Evolutionary conservation across 1,140 invertebrate genomes (phyloP).

Genomic region (Solen grandis): DNA sequence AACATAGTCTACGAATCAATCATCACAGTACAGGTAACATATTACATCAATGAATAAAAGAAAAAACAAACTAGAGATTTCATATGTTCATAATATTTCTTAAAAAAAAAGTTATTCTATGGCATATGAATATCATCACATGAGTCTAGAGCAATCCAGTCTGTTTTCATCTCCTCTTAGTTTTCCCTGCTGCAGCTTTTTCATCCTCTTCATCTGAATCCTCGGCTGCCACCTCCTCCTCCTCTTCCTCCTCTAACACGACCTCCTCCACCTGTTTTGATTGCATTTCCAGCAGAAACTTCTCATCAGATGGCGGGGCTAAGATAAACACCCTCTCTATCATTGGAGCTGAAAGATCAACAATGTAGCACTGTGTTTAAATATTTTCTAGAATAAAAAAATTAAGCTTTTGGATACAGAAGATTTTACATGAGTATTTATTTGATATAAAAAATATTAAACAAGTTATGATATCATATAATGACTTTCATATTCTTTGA

Average conservation of each 20-base stretch:
- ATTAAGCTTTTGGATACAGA: too few species aligned
- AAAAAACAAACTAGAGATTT: not conserved
- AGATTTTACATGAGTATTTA: too few species aligned
- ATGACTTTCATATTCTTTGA: not conserved
- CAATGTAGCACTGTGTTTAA: not conserved
- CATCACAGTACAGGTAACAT: too few species aligned
- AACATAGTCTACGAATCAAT: too few species aligned
- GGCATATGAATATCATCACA: not conserved
- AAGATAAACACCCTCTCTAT: conserved; percentile 63
- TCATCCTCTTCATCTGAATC: conserved; percentile 58
- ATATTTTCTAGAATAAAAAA: not conserved
- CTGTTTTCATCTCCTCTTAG: not conserved
- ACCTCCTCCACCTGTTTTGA: conserved; percentile 40
- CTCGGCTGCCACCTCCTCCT: too few species aligned
- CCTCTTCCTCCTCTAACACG: not conserved
- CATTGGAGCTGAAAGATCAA: conserved; percentile 64
- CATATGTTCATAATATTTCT: not conserved
- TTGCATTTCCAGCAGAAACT: conserved; percentile 64
- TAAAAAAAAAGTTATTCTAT: not conserved
- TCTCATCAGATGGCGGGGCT: conserved; percentile 71
- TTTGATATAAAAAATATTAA: too few species aligned
- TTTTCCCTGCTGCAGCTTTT: not conserved
- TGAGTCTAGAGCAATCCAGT: not conserved
- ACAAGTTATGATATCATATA: not conserved
- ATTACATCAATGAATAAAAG: not conserved